These are phyloP conservation scores for Coendou prehensilis DNA, from an alignment of 2,797 vertebrate genomes.

Conservation along the genomic window DNA sequence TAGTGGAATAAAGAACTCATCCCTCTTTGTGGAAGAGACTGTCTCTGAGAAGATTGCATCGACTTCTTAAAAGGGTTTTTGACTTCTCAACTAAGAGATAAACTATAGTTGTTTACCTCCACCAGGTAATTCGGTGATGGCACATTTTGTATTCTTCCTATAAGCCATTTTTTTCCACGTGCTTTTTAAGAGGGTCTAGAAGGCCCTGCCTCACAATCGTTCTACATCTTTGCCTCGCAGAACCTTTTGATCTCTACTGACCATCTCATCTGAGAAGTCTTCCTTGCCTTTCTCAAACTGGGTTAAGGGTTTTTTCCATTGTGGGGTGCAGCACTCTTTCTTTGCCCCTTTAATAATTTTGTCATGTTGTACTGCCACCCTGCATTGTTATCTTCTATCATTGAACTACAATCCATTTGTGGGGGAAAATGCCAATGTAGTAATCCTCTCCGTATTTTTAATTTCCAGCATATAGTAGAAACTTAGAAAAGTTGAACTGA, in stretches of 20 bases:
- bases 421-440: neutral
- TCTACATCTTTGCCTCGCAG: neutral
- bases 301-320: neutral
- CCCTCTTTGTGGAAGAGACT: neutral
- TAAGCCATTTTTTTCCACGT: neutral
- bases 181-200: neutral
- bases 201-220: neutral
- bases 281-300: conserved; percentile 8
- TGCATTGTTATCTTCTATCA: neutral
- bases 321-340: neutral
- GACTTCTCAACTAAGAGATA: neutral
- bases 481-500: neutral
- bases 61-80: neutral
- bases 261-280: neutral
- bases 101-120: neutral
- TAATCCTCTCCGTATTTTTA: conserved; percentile 13
- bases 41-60: neutral
- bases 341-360: neutral
- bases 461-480: neutral
- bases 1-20: neutral
- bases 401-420: neutral
- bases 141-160: neutral
- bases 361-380: neutral
- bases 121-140: neutral
- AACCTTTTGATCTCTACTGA: neutral